A percentile compares a stretch with the other conserved stretches of the same genome.
Evolutionary conservation across 2,888 invertebrate genomes (phyloP).

Genomic region (Tetragonisca angustula): DNA sequence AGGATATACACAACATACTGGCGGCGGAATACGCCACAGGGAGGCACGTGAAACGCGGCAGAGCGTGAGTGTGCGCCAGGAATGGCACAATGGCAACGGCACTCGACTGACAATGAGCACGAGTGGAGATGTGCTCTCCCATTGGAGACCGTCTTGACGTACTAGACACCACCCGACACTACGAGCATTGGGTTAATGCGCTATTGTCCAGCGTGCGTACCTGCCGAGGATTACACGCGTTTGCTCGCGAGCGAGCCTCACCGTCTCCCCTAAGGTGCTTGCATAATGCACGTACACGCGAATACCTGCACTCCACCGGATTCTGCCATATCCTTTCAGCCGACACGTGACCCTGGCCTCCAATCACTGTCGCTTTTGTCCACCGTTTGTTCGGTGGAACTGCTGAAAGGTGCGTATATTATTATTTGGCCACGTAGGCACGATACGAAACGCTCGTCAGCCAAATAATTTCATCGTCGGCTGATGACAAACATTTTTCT

Average conservation of each 20-base stretch:
- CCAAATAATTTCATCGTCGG: too few species aligned
- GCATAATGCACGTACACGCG: conserved; percentile 39
- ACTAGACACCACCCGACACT: conserved; percentile 35
- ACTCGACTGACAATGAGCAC: conserved; percentile 71
- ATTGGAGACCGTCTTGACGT: conserved; percentile 66
- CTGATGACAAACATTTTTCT: too few species aligned
- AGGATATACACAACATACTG: conserved; percentile 28
- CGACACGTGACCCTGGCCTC: conserved; percentile 26
- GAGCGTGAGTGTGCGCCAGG: conserved; percentile 63
- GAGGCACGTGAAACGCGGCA: conserved; percentile 60
- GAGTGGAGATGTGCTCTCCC: conserved; percentile 67
- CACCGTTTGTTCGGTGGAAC: neutral
- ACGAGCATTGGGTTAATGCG: conserved; percentile 68
- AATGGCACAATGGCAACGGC: conserved; percentile 70
- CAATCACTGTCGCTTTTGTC: neutral
- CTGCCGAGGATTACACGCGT: conserved; percentile 68
- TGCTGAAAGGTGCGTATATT: neutral
- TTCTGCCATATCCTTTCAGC: conserved; percentile 6
- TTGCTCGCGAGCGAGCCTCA: conserved; percentile 51
- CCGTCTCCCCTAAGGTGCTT: conserved; percentile 51
- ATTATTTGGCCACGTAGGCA: too few species aligned
- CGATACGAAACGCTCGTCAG: too few species aligned
- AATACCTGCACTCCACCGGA: conserved; percentile 11
- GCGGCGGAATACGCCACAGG: conserved; percentile 27
- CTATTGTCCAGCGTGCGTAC: conserved; percentile 72